Conservation (phyloP, 2,888 invertebrate species). For the Tenodera sinensis region DNA sequence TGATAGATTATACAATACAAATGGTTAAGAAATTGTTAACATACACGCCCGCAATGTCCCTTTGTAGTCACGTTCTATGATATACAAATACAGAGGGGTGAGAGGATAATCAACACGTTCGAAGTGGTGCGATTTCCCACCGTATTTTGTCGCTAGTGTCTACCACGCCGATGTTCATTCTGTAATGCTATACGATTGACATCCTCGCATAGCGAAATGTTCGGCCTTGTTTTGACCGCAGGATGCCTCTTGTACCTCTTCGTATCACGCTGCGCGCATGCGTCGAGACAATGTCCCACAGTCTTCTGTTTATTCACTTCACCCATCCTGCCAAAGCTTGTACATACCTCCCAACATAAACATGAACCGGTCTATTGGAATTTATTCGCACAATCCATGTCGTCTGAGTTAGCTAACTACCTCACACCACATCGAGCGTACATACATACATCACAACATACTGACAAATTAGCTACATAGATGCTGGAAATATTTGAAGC, state of each 20-base stretch:
- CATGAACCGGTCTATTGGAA: neutral
- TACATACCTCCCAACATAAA: neutral
- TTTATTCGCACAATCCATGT: neutral
- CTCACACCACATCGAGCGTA: too few species aligned
- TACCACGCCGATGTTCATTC: neutral
- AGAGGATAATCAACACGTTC: neutral
- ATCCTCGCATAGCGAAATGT: neutral
- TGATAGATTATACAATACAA: too few species aligned
- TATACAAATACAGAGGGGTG: too few species aligned
- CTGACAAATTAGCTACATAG: too few species aligned
- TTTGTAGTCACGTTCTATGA: too few species aligned
- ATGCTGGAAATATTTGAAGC: too few species aligned
- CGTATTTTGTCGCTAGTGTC: neutral
- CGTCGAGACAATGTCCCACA: neutral
- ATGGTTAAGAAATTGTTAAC: too few species aligned
- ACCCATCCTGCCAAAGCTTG: neutral
- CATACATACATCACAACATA: too few species aligned
- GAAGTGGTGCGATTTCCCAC: neutral
- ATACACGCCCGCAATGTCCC: too few species aligned
- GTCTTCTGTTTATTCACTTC: neutral
- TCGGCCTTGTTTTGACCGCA: neutral
- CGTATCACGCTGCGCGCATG: neutral
- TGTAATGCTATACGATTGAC: neutral
- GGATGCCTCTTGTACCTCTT: neutral
- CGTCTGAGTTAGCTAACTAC: neutral